Evolutionary conservation across 2,888 invertebrate genomes (phyloP), one percentile per base, ranked within the genome.

Genomic region (Tanaodytes sp.): DNA sequence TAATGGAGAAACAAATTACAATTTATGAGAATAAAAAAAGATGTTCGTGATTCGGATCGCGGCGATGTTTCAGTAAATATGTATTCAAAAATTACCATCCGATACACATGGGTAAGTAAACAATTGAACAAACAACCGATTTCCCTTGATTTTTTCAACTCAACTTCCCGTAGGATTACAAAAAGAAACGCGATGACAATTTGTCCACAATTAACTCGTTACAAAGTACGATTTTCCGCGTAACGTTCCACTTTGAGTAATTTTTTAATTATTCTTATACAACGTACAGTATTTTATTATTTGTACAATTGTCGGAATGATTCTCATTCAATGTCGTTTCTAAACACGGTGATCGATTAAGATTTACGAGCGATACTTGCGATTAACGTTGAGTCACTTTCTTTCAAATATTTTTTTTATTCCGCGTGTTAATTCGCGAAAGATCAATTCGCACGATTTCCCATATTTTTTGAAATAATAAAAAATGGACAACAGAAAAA

Each of bases 251-350:
- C 40, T 40, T 40, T 40, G 40, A 31, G 12, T 45, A 14, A 46
- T 5, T 46, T 16, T 31, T 18, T 46, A 46, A 46, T 46, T 46
- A 31, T 46, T 31, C 46, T 46, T 31, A 31, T 31, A 46, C 31
- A 46, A 46, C 12, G 16, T 31, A 18, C 11, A 27, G 1, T 15
- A 2, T 14, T 19, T 9, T 9, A 23, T 45, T 46, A 31, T 46
- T 46, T 46, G 31, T 31, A 46, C 46, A 46, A 46, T 46, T 46
- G 46, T 31, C 16, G 23, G 15, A 31, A 46, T n/a, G 18, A 16
- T 46, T 46, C n/a, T 18, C 11, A 31, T 31, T 46, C 46, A 31
- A 46, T 31, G 46, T 31, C 46, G 12, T 18, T 31, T 31, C 16
- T 31, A 30, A 31, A 46, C 31, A 46, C 5, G 46, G 18, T 16